Base-by-base conservation (phyloP, 2,113 vertebrate species). In the Progne subis region DNA sequence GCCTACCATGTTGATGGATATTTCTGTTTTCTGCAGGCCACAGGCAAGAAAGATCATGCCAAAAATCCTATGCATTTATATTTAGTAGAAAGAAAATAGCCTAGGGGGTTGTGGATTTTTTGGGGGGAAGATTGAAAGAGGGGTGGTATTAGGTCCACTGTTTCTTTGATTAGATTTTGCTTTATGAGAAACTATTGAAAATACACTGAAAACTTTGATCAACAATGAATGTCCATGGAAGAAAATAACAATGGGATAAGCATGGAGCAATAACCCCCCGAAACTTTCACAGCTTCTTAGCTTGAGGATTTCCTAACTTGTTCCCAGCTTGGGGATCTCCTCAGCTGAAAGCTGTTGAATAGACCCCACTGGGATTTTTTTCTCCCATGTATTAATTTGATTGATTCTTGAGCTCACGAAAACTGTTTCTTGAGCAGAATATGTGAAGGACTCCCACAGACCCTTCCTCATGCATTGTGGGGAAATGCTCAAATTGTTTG, bases 101-200 rank as follows among this genome's bases (percentile, higher is more conserved):
- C 28, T 55, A 18, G 18, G 4, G 19, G 1, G 0, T 74, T 16
- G 6, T 37, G 17, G 39, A 1, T 0, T 8, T 15, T 49, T 37
- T 29, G 18, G 14, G 8, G 12, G 50, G 10, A 52, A 25, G 17
- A 18, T 56, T 47, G 21, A 13, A 19, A 25, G 5, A 14, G 13
- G 5, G 1, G 2, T 31, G 9, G 9, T 43, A 26, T 60, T 74
- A 67, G 14, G 23, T 61, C 5, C 8, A 8, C 28, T 57, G 32
- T 77, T 78, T 84, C 31, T 78, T 74, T 68, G 9, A 56, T 76
- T 68, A 59, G 9, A 26, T 79, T 87, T 90, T 80, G 23, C 14
- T 80, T 61, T 71, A 53, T 43, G 24, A 34, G 29, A 88, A 86
- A 88, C 23, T 74, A 71, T 47, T 19, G 41, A 77, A 92, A 71